phyloP scores from a whole-genome alignment of 1,140 invertebrate genomes.

The Galleria mellonella region DNA sequence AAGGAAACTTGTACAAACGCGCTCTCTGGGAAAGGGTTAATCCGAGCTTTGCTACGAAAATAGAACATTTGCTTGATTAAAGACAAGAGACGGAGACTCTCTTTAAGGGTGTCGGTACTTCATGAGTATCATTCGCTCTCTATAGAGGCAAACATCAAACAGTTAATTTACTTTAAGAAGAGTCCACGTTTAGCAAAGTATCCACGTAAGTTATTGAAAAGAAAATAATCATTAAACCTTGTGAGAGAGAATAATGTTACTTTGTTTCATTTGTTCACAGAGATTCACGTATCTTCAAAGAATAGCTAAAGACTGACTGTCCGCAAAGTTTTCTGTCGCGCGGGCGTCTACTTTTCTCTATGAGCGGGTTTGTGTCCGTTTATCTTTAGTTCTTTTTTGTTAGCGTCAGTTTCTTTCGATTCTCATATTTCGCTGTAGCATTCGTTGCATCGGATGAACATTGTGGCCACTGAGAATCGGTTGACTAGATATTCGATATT shows the following conservation, averaged over 20 bases:
- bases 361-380: constrained; percentile 63
- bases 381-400: constrained; percentile 60
- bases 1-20: constrained; percentile 52
- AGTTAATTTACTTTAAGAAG: constrained; percentile 7
- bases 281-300: constrained; percentile 42
- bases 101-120: constrained; percentile 22
- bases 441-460: constrained; percentile 35
- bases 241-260: constrained; percentile 1
- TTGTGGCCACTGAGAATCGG: neutral
- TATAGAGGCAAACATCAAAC: constrained; percentile 14
- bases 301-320: constrained; percentile 43
- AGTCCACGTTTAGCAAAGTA: neutral
- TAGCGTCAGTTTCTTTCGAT: constrained; percentile 46
- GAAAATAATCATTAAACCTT: constrained; percentile 1
- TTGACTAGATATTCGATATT: constrained; percentile 7
- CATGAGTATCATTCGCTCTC: constrained; percentile 12
- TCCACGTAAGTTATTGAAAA: constrained; percentile 1
- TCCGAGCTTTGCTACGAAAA: constrained; percentile 44
- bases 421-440: constrained; percentile 53
- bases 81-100: constrained; percentile 30
- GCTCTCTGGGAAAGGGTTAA: constrained; percentile 41
- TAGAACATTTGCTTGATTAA: constrained; percentile 54
- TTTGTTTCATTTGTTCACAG: constrained; percentile 32
- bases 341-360: constrained; percentile 58
- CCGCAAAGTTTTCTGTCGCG: constrained; percentile 59